Evolutionary conservation across 2,113 vertebrate genomes (phyloP), one percentile per base, ranked within the genome.

Genomic region (Psilopogon haemacephalus): DNA sequence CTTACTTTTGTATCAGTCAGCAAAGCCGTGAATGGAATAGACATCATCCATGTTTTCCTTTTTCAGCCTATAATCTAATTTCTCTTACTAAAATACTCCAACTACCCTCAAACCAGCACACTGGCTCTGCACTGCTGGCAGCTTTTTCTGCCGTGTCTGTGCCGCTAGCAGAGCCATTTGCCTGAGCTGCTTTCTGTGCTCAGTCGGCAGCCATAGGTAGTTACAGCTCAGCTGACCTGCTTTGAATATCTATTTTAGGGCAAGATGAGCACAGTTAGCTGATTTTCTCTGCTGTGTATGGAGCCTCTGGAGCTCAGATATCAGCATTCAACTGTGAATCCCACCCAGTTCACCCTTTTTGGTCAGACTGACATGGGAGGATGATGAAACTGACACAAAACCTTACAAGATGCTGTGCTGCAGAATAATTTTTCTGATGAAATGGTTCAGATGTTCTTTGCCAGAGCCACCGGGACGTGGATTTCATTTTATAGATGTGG

Each of bases 241-340:
- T 95, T 76, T 84, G 65, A 89, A 35, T 89, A 70, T 67, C 93
- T 93, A 74, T 89, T 95, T 96, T 95, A 76, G 85, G 89, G 67
- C 17, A 55, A 65, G 67, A 48, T 75, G 74, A 76, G 9, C 7
- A 2, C 27, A 52, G 42, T 77, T 92, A 81, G 17, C 55, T 40
- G 50, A 13, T 93, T 83, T 83, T 83, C 72, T 86, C 55, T 76
- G 32, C 68, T 50, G 1, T 59, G 55, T 27, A 3, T 37, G 63
- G 67, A 9, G 18, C 56, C 35, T 81, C 24, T 11, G 6, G 18
- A 89, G 32, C 62, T 86, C 62, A 50, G 48, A 69, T 42, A 9
- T 33, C 4, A 42, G 17, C 30, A 11, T 68, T 86, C 11, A 38
- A 2, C 64, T 71, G 19, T 32, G 46, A 84, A 75, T 84, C 42